phyloP scores from a whole-genome alignment of 2,888 invertebrate genomes.

The Labia minor region DNA sequence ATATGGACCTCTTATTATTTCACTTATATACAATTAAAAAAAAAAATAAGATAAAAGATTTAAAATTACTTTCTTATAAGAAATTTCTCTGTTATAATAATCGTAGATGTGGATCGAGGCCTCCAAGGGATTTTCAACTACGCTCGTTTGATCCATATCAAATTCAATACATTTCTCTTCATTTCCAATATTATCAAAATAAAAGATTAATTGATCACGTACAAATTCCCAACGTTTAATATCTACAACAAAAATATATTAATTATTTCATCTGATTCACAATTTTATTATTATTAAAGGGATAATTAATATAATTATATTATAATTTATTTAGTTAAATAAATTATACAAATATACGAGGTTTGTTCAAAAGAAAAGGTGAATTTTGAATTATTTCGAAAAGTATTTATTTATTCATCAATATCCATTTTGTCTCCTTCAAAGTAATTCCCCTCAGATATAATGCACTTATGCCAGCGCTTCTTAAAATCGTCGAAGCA shows the following conservation, averaged over 20 bases:
- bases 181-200: conserved; percentile 41
- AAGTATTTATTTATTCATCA: too few species aligned
- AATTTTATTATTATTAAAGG: not conserved
- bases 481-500: too few species aligned
- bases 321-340: too few species aligned
- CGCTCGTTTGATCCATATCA: conserved; percentile 38
- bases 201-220: conserved; percentile 40
- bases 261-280: not conserved
- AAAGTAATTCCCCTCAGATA: too few species aligned
- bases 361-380: too few species aligned
- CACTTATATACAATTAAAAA: too few species aligned
- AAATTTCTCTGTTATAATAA: conserved; percentile 49
- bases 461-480: too few species aligned
- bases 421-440: too few species aligned
- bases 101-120: conserved; percentile 49
- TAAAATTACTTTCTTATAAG: conserved; percentile 37
- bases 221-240: conserved; percentile 44
- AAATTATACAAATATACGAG: too few species aligned
- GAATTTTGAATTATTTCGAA: too few species aligned
- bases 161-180: conserved; percentile 41
- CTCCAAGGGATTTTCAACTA: conserved; percentile 41
- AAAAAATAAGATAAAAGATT: not conserved
- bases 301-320: conserved; percentile 22
- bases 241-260: conserved; percentile 32
- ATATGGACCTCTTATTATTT: too few species aligned